A percentile compares a stretch with the other conserved stretches of the same genome.
phyloP scores from a whole-genome alignment of 2,888 invertebrate species.

The Andrena praecox region DNA sequence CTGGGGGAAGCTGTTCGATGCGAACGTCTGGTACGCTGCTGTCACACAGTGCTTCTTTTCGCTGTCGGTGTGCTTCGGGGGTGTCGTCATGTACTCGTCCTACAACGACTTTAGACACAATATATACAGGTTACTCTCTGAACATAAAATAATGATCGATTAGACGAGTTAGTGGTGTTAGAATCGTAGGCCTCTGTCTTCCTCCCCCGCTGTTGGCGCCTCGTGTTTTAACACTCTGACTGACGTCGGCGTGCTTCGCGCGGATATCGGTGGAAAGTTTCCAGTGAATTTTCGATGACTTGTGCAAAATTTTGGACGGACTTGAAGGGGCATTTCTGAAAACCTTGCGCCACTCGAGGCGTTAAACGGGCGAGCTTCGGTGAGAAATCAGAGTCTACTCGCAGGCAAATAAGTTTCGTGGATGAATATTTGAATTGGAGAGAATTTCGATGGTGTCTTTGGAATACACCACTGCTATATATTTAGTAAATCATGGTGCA shows the following conservation, averaged over 20 bases:
- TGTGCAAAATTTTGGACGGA: too few species aligned
- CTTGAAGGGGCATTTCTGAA: too few species aligned
- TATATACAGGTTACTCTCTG: slow-evolving; percentile 85
- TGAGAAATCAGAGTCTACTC: too few species aligned
- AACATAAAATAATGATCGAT: slow-evolving; percentile 35
- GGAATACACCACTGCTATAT: neutral
- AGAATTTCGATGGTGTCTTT: neutral
- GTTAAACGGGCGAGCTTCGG: too few species aligned
- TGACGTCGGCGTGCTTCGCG: too few species aligned
- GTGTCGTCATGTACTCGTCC: slow-evolving; percentile 87
- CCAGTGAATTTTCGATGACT: too few species aligned
- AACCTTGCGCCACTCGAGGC: too few species aligned
- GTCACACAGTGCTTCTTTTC: slow-evolving; percentile 89
- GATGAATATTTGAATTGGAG: neutral
- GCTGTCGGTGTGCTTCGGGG: slow-evolving; percentile 87
- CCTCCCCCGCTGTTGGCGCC: neutral
- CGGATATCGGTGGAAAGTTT: too few species aligned
- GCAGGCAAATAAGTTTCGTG: neutral
- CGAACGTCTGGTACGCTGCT: slow-evolving; percentile 88
- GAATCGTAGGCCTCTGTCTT: neutral
- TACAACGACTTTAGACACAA: slow-evolving; percentile 88
- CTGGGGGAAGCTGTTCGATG: slow-evolving; percentile 88
- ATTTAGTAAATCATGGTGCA: neutral
- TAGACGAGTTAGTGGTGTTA: neutral
- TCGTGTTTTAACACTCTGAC: neutral